These are phyloP conservation scores for Anticlea derivata DNA, from an alignment of 2,888 invertebrate genomes.

Conservation along the genomic window DNA sequence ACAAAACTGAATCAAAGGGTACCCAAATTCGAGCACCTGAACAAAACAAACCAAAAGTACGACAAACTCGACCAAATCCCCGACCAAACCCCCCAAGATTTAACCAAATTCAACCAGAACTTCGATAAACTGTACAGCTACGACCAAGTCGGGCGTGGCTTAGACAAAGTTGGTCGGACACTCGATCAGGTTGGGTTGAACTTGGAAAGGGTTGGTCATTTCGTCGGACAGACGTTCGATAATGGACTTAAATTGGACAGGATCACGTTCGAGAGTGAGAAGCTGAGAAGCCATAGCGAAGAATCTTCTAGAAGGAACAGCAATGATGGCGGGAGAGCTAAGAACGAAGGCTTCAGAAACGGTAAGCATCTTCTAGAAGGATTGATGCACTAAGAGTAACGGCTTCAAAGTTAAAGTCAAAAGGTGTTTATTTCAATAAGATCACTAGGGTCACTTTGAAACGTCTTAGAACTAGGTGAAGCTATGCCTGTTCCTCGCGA, in stretches of 20 bases:
- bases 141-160: slow-evolving; percentile 8
- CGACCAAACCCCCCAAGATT: too few species aligned
- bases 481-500: too few species aligned
- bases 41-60: slow-evolving; percentile 34
- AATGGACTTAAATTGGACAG: slow-evolving; percentile 53
- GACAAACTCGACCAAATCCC: slow-evolving; percentile 19
- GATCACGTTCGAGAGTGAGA: slow-evolving; percentile 69
- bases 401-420: too few species aligned
- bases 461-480: too few species aligned
- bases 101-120: slow-evolving; percentile 9
- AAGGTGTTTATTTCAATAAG: too few species aligned
- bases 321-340: slow-evolving; percentile 60
- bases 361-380: slow-evolving; percentile 5
- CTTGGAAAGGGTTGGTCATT: slow-evolving; percentile 40
- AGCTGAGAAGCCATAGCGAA: slow-evolving; percentile 63
- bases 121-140: slow-evolving; percentile 4
- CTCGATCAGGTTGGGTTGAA: slow-evolving; percentile 30
- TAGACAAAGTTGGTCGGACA: slow-evolving; percentile 40
- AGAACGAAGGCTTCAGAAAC: slow-evolving; percentile 38
- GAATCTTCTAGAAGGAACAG: slow-evolving; percentile 73
- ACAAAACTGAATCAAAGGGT: slow-evolving; percentile 45
- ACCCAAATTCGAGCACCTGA: slow-evolving; percentile 46
- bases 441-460: too few species aligned
- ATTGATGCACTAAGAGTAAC: too few species aligned
- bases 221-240: slow-evolving; percentile 46